Conservation (phyloP, 2,888 invertebrate genomes). For the Maniola hyperantus region DNA sequence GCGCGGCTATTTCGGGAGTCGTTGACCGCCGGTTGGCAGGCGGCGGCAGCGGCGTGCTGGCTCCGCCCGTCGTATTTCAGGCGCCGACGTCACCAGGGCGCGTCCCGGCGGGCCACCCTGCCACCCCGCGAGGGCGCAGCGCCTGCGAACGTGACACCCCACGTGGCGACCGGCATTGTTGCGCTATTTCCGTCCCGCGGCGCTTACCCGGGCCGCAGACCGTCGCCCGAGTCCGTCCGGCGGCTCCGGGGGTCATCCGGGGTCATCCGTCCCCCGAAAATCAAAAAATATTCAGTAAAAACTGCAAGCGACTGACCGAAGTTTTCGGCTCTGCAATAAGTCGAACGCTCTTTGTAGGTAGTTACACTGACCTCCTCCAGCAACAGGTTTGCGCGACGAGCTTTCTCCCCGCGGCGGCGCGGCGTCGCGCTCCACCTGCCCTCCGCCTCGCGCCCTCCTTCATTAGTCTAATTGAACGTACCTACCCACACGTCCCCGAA, state of each 20-base stretch:
- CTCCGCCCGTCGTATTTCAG: slow-evolving; percentile 37
- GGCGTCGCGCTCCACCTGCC: no score
- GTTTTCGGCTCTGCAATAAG: no score
- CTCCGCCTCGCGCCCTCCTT: no score
- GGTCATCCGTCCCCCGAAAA: not conserved
- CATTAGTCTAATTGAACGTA: not conserved
- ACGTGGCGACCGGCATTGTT: slow-evolving; percentile 21
- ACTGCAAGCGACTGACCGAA: no score
- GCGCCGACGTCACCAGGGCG: slow-evolving; percentile 31
- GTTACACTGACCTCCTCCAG: not conserved
- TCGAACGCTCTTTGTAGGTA: not conserved
- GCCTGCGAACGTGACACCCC: not conserved
- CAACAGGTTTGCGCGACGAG: slow-evolving; percentile 5
- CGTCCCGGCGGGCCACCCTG: slow-evolving; percentile 42
- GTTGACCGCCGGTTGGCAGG: slow-evolving; percentile 76
- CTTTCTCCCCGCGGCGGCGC: slow-evolving; percentile 2
- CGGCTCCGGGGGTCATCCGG: slow-evolving; percentile 11
- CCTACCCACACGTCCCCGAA: not conserved
- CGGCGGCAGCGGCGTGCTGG: slow-evolving; percentile 26
- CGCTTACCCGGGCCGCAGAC: slow-evolving; percentile 37
- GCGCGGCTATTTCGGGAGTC: slow-evolving; percentile 81
- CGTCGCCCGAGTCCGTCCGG: slow-evolving; percentile 27
- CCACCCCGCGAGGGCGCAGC: slow-evolving; percentile 30
- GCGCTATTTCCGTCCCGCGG: slow-evolving; percentile 30
- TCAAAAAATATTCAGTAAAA: not conserved